Evolutionary conservation across 1,140 invertebrate species (phyloP).

Genomic region (Diorhabda elongata): DNA sequence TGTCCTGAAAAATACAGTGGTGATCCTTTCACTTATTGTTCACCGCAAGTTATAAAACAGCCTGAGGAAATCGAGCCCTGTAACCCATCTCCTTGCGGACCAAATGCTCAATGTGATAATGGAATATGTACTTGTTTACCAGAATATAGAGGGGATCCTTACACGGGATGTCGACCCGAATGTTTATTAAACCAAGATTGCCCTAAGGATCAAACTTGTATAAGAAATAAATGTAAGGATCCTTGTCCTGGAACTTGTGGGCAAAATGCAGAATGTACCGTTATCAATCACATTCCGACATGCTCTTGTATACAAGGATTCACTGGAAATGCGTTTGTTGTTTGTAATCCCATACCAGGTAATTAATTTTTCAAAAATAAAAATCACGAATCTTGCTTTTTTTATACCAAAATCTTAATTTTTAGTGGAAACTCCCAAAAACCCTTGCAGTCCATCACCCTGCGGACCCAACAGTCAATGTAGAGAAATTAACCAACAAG

Average conservation of each 20-base stretch:
- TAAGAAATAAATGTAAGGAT: slow-evolving; percentile 58
- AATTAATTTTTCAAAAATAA: slow-evolving; percentile 22
- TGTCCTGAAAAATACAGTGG: slow-evolving; percentile 65
- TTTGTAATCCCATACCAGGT: slow-evolving; percentile 57
- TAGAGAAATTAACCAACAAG: slow-evolving; percentile 55
- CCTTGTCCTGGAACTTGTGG: slow-evolving; percentile 63
- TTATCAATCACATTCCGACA: slow-evolving; percentile 61
- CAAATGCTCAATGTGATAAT: slow-evolving; percentile 62
- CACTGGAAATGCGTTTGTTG: slow-evolving; percentile 68
- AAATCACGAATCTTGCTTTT: not conserved
- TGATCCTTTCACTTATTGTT: slow-evolving; percentile 69
- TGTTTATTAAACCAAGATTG: slow-evolving; percentile 60
- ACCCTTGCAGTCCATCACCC: slow-evolving; percentile 62
- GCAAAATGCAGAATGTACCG: slow-evolving; percentile 65
- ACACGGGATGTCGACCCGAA: slow-evolving; percentile 59
- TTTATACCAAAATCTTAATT: slow-evolving; percentile 22
- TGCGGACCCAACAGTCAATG: slow-evolving; percentile 71
- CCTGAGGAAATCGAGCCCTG: slow-evolving; percentile 54
- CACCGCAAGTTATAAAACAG: slow-evolving; percentile 48
- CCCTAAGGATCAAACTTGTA: slow-evolving; percentile 55
- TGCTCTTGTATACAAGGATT: slow-evolving; percentile 62
- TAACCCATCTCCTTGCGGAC: slow-evolving; percentile 67
- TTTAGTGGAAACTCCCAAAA: slow-evolving; percentile 45
- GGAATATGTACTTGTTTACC: slow-evolving; percentile 61
- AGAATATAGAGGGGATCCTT: slow-evolving; percentile 59